Conservation (phyloP, 2,113 vertebrate species). For the Holacanthus passer region DNA sequence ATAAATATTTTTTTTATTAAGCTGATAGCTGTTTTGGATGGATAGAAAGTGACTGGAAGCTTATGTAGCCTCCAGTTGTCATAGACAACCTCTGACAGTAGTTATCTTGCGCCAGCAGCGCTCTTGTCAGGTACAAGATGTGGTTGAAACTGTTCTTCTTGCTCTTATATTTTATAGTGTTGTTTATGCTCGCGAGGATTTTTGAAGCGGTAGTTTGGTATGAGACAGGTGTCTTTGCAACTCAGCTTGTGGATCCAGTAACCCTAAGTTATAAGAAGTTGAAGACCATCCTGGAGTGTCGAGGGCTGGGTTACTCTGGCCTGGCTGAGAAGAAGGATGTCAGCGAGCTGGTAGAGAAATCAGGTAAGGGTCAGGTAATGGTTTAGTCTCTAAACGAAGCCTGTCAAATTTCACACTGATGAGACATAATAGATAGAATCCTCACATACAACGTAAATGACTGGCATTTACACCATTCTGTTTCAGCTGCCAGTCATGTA, state of each 20-base stretch:
- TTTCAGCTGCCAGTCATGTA: not conserved
- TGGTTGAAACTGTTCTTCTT: constrained; percentile 96
- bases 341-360: constrained; percentile 93
- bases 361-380: constrained; percentile 79
- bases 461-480: not conserved
- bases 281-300: constrained; percentile 93
- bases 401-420: not conserved
- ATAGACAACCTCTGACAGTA: not conserved
- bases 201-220: constrained; percentile 97
- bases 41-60: not conserved
- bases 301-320: constrained; percentile 92
- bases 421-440: not conserved
- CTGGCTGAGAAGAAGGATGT: constrained; percentile 94
- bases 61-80: not conserved
- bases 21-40: not conserved
- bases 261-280: constrained; percentile 93
- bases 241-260: constrained; percentile 95
- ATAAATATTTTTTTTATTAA: too few relatives aligned
- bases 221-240: constrained; percentile 94
- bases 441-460: too few relatives aligned
- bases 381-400: not conserved
- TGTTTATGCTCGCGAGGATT: constrained; percentile 93
- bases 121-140: constrained; percentile 83
- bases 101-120: not conserved
- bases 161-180: constrained; percentile 92